phyloP scores from a whole-genome alignment of 2,888 invertebrate species.

The Volucella bombylans region DNA sequence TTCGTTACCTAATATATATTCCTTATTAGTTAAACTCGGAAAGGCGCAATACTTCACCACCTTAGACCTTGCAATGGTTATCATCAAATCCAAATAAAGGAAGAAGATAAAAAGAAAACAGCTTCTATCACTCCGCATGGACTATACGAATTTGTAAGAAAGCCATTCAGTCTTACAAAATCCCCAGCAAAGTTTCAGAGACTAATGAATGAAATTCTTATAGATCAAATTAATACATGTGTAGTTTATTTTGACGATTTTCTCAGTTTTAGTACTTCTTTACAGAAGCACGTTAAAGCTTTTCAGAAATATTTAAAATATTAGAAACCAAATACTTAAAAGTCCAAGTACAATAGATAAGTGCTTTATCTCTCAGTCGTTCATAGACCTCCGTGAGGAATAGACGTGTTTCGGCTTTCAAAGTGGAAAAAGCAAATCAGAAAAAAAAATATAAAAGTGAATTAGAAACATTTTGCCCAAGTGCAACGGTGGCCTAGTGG shows the following conservation, averaged over 20 bases:
- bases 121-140: conserved; percentile 76
- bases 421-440: too few relatives aligned
- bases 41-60: conserved; percentile 27
- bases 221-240: conserved; percentile 56
- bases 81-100: conserved; percentile 8
- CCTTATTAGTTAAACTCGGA: conserved; percentile 17
- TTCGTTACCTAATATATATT: conserved; percentile 22
- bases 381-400: too few relatives aligned
- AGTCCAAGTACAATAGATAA: neutral
- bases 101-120: conserved; percentile 75
- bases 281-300: neutral
- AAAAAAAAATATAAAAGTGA: too few relatives aligned
- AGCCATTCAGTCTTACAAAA: conserved; percentile 71
- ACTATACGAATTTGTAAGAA: conserved; percentile 74
- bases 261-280: conserved; percentile 51
- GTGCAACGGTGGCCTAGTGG: too few relatives aligned
- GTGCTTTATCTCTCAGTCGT: too few relatives aligned
- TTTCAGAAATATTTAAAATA: neutral
- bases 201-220: conserved; percentile 38
- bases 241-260: conserved; percentile 77
- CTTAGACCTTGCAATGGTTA: conserved; percentile 16
- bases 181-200: conserved; percentile 78
- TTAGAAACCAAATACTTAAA: neutral
- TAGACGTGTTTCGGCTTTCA: too few relatives aligned
- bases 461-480: too few relatives aligned